Base-by-base conservation (phyloP, 2,888 invertebrate species). In the Hermodice carunculata region DNA sequence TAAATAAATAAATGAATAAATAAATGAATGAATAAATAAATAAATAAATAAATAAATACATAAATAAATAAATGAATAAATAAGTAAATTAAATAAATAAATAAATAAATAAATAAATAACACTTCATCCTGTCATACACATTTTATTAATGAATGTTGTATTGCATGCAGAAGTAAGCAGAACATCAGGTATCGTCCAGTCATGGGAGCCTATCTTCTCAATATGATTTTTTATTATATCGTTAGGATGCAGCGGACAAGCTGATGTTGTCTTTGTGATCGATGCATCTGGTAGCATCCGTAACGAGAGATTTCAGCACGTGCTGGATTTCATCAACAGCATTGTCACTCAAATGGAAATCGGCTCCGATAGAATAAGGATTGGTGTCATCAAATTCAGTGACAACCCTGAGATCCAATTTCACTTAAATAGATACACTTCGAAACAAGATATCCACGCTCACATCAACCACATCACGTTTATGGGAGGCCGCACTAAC, bases 221-320 rank as follows among this genome's bases (percentile, higher is more conserved):
- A 24, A 19, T 14, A 3, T 14, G 11, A 11, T 1, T 14, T 11
- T n/a, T n/a, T 14, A 22, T 31, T 44, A 17, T 44, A 24, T 43
- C 34, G 19, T 11, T 51, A 70, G 70, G 34, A 17, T 70, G 70
- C 42, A 24, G 43, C 29, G 62, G 60, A 3, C n/a, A 48, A 42
- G 24, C 60, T 11, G 70, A 70, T 44, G 32, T 70, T 24, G 61
- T 67, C 22, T 60, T 71, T 44, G 61, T 67, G 8, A 22, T 71
- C 11, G 71, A 71, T 40, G 64, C 66, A 0, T 69, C 69, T 4
- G 71, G 71, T 6, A 59, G 58, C 34, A 71, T 71, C 34, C 49
- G 69, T n/a, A 37, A 24, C 28, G 69, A 69, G 29, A 34, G 70
- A 5, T 70, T 66, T 61, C 61, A 63, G 1, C 44, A 34, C 26